phyloP scores from a whole-genome alignment of 1,140 invertebrate species.

The Papilio machaon region DNA sequence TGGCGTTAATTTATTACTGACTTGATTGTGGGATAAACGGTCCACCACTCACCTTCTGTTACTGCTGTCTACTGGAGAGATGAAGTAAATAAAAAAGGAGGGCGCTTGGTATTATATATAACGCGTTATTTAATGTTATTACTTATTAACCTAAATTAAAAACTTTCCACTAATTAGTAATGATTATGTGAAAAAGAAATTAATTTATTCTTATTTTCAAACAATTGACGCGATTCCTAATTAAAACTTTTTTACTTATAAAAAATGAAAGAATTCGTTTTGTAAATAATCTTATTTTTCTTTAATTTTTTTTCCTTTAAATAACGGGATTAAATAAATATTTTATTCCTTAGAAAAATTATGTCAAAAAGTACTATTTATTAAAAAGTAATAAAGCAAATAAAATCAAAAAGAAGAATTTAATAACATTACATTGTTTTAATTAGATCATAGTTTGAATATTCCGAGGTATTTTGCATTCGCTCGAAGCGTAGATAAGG shows the following conservation, averaged over 20 bases:
- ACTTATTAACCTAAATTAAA: not conserved
- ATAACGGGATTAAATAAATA: no score
- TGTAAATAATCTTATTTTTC: no score
- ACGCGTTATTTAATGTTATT: conserved; percentile 1
- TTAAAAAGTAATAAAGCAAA: not conserved
- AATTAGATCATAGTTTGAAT: conserved; percentile 32
- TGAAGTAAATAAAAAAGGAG: conserved; percentile 22
- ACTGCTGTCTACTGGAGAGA: not conserved
- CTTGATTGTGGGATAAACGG: conserved; percentile 75
- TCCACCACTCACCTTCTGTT: conserved; percentile 46
- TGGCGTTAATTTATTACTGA: conserved; percentile 77
- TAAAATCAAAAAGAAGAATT: not conserved
- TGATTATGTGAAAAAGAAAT: not conserved
- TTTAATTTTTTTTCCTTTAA: no score
- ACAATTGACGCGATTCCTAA: not conserved
- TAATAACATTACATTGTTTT: conserved; percentile 9
- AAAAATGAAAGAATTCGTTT: no score
- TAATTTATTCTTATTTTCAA: not conserved
- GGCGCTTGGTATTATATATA: not conserved
- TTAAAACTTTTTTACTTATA: no score
- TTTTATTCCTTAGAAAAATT: no score
- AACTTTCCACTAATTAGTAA: not conserved
- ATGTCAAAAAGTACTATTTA: no score
- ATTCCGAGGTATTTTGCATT: conserved; percentile 34
- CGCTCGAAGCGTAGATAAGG: conserved; percentile 22